Base-by-base conservation (phyloP, 1,140 invertebrate genomes). In the Odontomachus brunneus region DNA sequence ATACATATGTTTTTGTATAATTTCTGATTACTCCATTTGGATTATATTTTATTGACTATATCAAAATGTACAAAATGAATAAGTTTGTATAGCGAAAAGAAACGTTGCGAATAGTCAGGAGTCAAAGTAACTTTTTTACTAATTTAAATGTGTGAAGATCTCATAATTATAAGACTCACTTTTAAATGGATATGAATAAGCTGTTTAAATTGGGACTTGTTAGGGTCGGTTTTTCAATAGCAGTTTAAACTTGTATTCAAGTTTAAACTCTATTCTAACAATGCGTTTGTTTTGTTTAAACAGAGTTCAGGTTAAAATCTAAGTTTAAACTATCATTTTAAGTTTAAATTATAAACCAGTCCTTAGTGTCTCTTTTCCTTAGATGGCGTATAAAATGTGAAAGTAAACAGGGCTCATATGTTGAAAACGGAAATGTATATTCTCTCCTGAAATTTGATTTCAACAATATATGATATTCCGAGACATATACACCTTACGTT, bases 21-120 rank as follows among this genome's bases (percentile, higher is more conserved):
- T 29, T 19, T 75, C 48, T 49, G 19, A 2, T 22, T 51, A 33
- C 22, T 33, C n/a, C n/a, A 33, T 11, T 62, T 12, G 22, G 24
- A 74, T 48, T 75, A 12, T 62, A 75, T 49, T 59, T 12, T 11
- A 11, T 44, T n/a, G n/a, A n/a, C n/a, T n/a, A n/a, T n/a, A n/a
- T n/a, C n/a, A n/a, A n/a, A n/a, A 19, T 2, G 15, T 11, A 2
- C 22, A 29, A 57, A 14, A 24, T 19, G 9, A 49, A 38, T 5
- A 62, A 17, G 44, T 17, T 59, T 44, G 29, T 7, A 11, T 5
- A 22, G 60, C 65, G 3, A 33, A 49, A 33, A 29, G 63, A 15
- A 1, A 33, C 11, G 17, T 49, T 11, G 11, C 2, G n/a, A n/a
- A 33, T 14, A 7, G 2, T 48, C 17, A 1, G 5, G 44, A 65